Evolutionary conservation across 2,797 vertebrate genomes (phyloP), one percentile per base, ranked within the genome.

Genomic region (Sebastes baramenuke): DNA sequence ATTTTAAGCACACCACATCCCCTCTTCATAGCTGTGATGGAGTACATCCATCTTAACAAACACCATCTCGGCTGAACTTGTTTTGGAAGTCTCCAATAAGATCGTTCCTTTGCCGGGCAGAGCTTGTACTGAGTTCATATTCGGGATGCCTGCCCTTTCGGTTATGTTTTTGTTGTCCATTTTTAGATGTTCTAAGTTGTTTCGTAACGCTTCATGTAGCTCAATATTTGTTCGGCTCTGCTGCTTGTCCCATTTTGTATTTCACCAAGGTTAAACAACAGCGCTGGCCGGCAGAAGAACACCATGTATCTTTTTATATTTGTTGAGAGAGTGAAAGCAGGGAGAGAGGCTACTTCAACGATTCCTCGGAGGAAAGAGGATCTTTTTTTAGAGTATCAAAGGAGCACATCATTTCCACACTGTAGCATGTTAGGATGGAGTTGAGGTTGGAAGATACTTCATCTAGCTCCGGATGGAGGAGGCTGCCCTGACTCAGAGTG

Each of bases 361-460:
- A 85, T 86, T 91, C 93, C 92, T 83, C 24, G 64, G 91, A 92
- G 93, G 79, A 77, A 69, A 80, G 72, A 62, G 30, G 59, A 78
- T 87, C 86, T 93, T 90, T 94, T 93, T 91, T 90, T 86, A 81
- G 87, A 81, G 72, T 89, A 95, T 94, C 92, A 94, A 94, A 93
- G 86, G 69, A 90, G 84, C 70, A 81, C 88, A 92, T 93, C 82
- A 82, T 91, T 89, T 94, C 89, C 89, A 91, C 85, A 83, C 91
- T 88, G 46, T 87, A 90, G 93, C 83, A 89, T 89, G 92, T 92
- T 92, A 67, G 60, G 85, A 84, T 81, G 77, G 88, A 90, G 89
- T 82, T 83, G 83, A 91, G 84, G 84, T 92, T 67, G 84, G 93
- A 93, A 92, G 93, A 92, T 68, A 64, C 90, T 93, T 91, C 81